phyloP scores from a whole-genome alignment of 2,113 vertebrate species.

The Cranoglanis bouderius region DNA sequence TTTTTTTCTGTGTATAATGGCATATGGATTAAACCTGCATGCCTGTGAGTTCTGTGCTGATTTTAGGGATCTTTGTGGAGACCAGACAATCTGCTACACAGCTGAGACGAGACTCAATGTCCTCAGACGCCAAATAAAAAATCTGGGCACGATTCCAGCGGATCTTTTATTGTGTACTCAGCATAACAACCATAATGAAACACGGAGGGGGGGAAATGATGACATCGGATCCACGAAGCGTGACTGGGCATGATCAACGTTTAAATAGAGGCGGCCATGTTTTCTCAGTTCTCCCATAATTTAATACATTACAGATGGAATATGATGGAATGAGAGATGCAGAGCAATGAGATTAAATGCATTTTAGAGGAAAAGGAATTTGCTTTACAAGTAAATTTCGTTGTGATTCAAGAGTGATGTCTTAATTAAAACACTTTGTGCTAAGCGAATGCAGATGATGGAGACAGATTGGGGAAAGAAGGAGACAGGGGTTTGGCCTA shows the following conservation, averaged over 20 bases:
- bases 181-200: conserved; percentile 11
- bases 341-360: conserved; percentile 14
- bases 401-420: conserved; percentile 17
- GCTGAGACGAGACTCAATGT: not conserved
- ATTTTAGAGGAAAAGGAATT: not conserved
- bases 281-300: conserved; percentile 27
- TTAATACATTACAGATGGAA: conserved; percentile 3
- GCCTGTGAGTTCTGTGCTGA: not conserved
- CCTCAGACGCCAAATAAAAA: not conserved
- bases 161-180: conserved; percentile 22
- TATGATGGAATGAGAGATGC: not conserved
- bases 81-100: not conserved
- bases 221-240: conserved; percentile 6
- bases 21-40: not conserved
- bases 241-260: conserved; percentile 6
- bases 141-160: not conserved
- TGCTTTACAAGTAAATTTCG: conserved; percentile 15
- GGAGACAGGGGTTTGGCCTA: not conserved
- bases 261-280: conserved; percentile 4
- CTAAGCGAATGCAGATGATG: conserved; percentile 7
- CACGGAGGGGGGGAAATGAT: not conserved
- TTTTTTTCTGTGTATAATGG: not conserved
- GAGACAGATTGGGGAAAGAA: not conserved
- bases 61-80: not conserved
- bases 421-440: conserved; percentile 33